A percentile compares a stretch with the other conserved stretches of the same genome.
These are phyloP conservation scores for Falco peregrinus DNA, from an alignment of 2,797 vertebrate genomes.

Conservation along the genomic window DNA sequence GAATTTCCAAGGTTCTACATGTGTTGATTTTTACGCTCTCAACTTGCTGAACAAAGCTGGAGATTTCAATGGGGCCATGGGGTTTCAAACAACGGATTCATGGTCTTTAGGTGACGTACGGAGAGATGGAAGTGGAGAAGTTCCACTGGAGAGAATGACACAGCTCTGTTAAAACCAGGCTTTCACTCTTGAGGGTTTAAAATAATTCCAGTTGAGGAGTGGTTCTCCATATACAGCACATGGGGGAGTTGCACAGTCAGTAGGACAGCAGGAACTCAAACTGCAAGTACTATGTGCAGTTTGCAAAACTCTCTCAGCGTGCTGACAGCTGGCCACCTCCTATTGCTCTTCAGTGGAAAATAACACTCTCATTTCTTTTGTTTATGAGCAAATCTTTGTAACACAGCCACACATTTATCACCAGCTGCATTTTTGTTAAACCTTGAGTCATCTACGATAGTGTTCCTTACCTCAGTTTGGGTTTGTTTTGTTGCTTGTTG, in stretches of 20 bases:
- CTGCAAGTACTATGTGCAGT: background rate
- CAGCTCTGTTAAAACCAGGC: background rate
- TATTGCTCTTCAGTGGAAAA: background rate
- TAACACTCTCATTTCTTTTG: background rate
- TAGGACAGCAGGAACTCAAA: background rate
- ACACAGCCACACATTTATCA: background rate
- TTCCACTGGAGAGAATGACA: background rate
- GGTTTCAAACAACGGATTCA: background rate
- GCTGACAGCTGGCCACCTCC: background rate
- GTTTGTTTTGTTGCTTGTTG: background rate
- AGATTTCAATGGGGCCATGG: background rate
- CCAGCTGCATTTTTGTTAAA: background rate
- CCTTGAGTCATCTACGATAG: rapidly evolving
- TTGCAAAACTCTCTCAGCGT: background rate
- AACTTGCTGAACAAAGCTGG: background rate
- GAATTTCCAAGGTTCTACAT: background rate
- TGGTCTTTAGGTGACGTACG: background rate
- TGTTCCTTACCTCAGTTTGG: background rate
- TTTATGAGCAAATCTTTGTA: background rate
- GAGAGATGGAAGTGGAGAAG: background rate
- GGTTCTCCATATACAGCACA: background rate
- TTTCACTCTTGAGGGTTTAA: background rate
- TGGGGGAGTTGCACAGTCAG: background rate
- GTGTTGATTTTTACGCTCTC: rapidly evolving
- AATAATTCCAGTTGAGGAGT: background rate